These are phyloP conservation scores for Stenoptilia bipunctidactyla DNA, from an alignment of 2,888 invertebrate genomes.

Conservation along the genomic window DNA sequence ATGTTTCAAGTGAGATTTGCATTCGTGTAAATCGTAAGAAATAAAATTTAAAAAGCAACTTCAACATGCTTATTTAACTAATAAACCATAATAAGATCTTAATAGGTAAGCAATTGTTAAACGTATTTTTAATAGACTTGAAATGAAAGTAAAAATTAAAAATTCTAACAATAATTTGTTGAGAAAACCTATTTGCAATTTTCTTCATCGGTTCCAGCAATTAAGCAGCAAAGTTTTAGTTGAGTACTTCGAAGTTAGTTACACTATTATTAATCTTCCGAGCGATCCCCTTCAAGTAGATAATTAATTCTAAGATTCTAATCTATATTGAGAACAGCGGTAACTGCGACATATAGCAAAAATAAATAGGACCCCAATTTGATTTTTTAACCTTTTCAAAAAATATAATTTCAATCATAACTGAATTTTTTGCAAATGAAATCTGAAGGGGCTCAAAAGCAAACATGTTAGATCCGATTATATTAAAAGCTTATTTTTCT, in stretches of 20 bases:
- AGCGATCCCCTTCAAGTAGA: neutral
- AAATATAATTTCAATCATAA: too few relatives aligned
- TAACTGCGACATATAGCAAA: too few relatives aligned
- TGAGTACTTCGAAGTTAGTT: neutral
- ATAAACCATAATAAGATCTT: too few relatives aligned
- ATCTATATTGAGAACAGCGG: neutral
- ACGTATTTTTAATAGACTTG: neutral
- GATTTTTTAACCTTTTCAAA: too few relatives aligned
- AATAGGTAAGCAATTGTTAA: neutral
- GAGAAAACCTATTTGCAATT: neutral
- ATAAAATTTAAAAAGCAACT: neutral
- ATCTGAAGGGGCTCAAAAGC: too few relatives aligned
- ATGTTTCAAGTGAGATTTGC: constrained; percentile 21
- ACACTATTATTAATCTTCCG: neutral
- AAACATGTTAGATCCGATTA: neutral
- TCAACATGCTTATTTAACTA: too few relatives aligned
- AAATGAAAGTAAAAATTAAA: neutral
- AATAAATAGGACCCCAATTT: too few relatives aligned
- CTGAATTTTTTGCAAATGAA: too few relatives aligned
- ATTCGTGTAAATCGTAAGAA: constrained; percentile 6
- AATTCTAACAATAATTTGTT: neutral
- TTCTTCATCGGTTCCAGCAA: neutral
- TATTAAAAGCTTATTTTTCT: neutral
- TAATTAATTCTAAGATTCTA: neutral
- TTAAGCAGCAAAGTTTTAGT: neutral